phyloP scores from a whole-genome alignment of 2,797 vertebrate genomes.

The Pyrocephalus nanus region DNA sequence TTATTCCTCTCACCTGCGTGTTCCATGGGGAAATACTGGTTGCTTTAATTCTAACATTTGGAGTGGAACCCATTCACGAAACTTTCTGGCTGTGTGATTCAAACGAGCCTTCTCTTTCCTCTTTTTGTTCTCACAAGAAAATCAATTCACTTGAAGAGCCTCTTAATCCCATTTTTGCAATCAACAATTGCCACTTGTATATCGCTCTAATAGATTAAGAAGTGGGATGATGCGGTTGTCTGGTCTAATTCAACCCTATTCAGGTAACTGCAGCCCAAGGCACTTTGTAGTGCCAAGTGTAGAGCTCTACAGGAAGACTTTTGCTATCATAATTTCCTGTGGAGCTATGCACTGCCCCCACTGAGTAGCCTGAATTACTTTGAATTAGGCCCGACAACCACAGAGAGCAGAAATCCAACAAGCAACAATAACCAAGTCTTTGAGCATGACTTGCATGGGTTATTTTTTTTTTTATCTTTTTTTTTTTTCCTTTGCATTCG shows the following conservation, averaged over 20 bases:
- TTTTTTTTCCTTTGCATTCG: constrained; percentile 74
- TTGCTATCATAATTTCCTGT: constrained; percentile 99
- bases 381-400: constrained; percentile 99
- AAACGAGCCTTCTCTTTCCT: constrained; percentile 88
- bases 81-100: constrained; percentile 95
- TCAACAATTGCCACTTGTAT: constrained; percentile 99
- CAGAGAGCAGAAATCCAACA: constrained; percentile 94
- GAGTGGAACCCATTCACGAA: constrained; percentile 92
- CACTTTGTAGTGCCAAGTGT: constrained; percentile 98
- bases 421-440: constrained; percentile 97
- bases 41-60: constrained; percentile 95
- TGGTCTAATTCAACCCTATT: constrained; percentile 98
- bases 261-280: constrained; percentile 89
- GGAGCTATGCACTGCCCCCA: constrained; percentile 87
- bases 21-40: constrained; percentile 80
- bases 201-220: constrained; percentile 95
- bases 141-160: constrained; percentile 99
- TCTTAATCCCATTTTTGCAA: constrained; percentile 99
- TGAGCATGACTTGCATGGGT: constrained; percentile 88
- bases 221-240: constrained; percentile 99
- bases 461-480: constrained; percentile 62
- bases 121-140: constrained; percentile 99
- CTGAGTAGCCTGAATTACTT: constrained; percentile 90
- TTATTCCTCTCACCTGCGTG: constrained; percentile 78
- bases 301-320: constrained; percentile 97